These are phyloP conservation scores for Enteromius treurensis DNA, from an alignment of 2,797 vertebrate genomes.

Conservation along the genomic window DNA sequence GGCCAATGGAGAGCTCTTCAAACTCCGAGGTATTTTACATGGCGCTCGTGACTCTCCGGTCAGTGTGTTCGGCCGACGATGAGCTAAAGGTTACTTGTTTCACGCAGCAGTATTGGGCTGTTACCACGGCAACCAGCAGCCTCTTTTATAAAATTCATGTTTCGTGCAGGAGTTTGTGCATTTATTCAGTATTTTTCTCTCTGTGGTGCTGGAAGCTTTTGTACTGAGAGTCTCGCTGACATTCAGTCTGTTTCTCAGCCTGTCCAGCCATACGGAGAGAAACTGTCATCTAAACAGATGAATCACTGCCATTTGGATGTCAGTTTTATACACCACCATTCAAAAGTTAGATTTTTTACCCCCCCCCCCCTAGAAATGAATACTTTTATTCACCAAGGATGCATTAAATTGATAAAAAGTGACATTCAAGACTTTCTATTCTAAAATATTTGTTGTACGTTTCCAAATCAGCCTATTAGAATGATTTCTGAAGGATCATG, in stretches of 20 bases:
- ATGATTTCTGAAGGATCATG: not conserved
- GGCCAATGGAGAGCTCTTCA: constrained; percentile 92
- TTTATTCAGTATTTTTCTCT: not conserved
- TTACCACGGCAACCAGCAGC: not conserved
- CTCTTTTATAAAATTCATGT: not conserved
- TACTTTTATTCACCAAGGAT: not conserved
- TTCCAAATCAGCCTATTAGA: not conserved
- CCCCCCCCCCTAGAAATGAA: not conserved
- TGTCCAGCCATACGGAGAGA: not conserved
- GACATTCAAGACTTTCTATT: not conserved
- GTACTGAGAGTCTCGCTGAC: not conserved
- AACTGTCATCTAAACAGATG: not conserved
- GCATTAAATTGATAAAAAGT: not conserved
- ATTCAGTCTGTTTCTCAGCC: not conserved
- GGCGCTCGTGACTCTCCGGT: not conserved
- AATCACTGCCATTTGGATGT: not conserved
- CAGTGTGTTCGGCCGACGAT: not conserved
- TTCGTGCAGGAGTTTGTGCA: not conserved
- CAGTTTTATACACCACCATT: not conserved
- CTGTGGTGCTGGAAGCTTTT: not conserved
- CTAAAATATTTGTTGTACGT: too few species aligned
- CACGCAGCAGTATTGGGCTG: not conserved
- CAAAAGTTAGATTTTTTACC: not conserved
- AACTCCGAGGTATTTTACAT: constrained; percentile 87
- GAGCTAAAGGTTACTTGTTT: not conserved